These are phyloP conservation scores for Leptinotarsa undecemlineata DNA, from an alignment of 1,140 invertebrate genomes.

Conservation along the genomic window DNA sequence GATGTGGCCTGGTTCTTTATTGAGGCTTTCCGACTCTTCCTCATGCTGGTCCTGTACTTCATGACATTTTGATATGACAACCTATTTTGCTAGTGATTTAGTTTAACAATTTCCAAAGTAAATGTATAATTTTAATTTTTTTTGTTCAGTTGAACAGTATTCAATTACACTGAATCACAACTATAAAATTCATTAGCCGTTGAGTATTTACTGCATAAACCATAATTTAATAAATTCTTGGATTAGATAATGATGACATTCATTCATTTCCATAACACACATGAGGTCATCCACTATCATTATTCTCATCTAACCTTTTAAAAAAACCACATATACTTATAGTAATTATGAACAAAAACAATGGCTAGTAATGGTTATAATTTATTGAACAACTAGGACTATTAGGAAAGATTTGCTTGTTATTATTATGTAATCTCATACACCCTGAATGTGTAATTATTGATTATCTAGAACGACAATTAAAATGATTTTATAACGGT, in stretches of 20 bases:
- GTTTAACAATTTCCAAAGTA: too few species aligned
- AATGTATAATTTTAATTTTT: too few species aligned
- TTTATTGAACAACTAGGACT: constrained; percentile 2
- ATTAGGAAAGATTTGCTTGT: constrained; percentile 19
- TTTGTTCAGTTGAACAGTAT: too few species aligned
- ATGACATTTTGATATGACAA: too few species aligned
- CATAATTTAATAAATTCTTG: too few species aligned
- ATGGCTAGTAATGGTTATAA: constrained; percentile 13
- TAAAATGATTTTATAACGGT: constrained; percentile 7
- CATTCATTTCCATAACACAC: background rate
- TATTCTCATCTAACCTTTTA: constrained; percentile 2
- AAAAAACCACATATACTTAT: background rate
- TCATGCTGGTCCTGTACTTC: too few species aligned
- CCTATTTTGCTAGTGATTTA: too few species aligned
- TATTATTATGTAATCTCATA: constrained; percentile 11
- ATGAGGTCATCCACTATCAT: background rate
- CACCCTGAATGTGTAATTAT: constrained; percentile 12
- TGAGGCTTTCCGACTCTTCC: too few species aligned
- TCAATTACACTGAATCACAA: too few species aligned
- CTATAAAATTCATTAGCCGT: too few species aligned
- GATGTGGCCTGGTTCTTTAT: too few species aligned
- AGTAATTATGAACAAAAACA: background rate
- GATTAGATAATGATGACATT: constrained; percentile 1
- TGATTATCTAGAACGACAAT: constrained; percentile 16
- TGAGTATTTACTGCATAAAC: too few species aligned